Base-by-base conservation (phyloP, 1,140 invertebrate species). In the Goniozus legneri region DNA sequence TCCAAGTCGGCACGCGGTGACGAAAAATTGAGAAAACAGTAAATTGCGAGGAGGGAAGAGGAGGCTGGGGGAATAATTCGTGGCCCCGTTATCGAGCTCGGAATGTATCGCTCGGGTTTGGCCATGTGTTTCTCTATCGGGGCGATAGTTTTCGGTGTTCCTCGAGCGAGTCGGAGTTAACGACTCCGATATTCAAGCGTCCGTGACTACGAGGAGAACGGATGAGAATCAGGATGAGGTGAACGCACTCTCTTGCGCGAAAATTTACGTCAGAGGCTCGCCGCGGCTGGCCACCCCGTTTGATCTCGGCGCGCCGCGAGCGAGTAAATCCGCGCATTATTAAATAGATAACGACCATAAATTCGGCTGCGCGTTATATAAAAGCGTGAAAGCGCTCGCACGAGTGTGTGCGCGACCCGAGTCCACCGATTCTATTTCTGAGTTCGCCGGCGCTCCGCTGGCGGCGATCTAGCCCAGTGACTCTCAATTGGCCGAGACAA, bases 401-500 rank as follows among this genome's bases (percentile, higher is more conserved):
- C 59, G 65, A 58, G n/a, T n/a, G n/a, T n/a, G n/a, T n/a, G n/a
- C n/a, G n/a, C n/a, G n/a, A n/a, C n/a, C n/a, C n/a, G n/a, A n/a
- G 56, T 65, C 60, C 62, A 16, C 61, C 45, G 54, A 54, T 56
- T 67, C 66, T 66, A 67, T 63, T 67, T 67, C 31, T 56, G 47
- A 43, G 48, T 60, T n/a, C n/a, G 33, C 41, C 53, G 52, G 46
- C 46, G 52, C 56, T 58, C 54, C n/a, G 36, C 32, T 36, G 32
- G 30, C 56, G 49, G 45, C 10, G 58, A 56, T 63, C 55, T 51
- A 55, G 30, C 35, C 33, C 55, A 58, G 59, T 46, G 58, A 52
- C 40, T 58, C 62, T 65, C 57, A 64, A 60, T 37, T n/a, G n/a
- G n/a, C n/a, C n/a, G n/a, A n/a, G n/a, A n/a, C n/a, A n/a, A n/a